Percentiles rank a stretch among this genome's conserved stretches.
Evolutionary conservation across 2,888 invertebrate species (phyloP).

Genomic region (Agrochola lota): DNA sequence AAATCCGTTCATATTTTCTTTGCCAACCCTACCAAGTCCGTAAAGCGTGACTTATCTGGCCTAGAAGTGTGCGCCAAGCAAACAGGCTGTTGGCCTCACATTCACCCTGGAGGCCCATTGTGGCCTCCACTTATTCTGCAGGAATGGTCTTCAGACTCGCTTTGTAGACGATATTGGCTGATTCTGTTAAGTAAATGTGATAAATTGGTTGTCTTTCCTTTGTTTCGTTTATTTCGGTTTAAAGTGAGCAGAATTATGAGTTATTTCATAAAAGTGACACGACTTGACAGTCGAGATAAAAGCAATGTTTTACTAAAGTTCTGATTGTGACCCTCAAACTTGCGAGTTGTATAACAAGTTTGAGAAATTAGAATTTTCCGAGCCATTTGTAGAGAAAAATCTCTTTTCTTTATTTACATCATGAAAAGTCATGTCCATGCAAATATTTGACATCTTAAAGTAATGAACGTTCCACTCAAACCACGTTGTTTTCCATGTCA

Average conservation of each 20-base stretch:
- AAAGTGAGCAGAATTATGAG: background rate
- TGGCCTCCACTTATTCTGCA: conserved; percentile 51
- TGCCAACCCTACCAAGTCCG: conserved; percentile 49
- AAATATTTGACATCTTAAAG: background rate
- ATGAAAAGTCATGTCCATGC: background rate
- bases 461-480: background rate
- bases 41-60: conserved; percentile 65
- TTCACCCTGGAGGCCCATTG: conserved; percentile 47
- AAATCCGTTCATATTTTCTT: background rate
- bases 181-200: conserved; percentile 29
- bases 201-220: conserved; percentile 8
- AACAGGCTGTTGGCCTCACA: conserved; percentile 62
- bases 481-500: background rate
- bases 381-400: too few species aligned
- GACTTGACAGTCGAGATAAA: background rate
- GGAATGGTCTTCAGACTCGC: conserved; percentile 22
- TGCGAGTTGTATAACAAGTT: background rate
- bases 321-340: background rate
- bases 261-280: background rate
- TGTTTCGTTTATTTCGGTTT: conserved; percentile 5
- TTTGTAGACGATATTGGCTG: conserved; percentile 18
- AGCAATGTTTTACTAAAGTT: background rate
- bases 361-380: background rate
- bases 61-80: conserved; percentile 56
- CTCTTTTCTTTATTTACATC: background rate